Evolutionary conservation across 2,888 invertebrate genomes (phyloP), one percentile per base, ranked within the genome.

Genomic region (Drosophila paracracens): DNA sequence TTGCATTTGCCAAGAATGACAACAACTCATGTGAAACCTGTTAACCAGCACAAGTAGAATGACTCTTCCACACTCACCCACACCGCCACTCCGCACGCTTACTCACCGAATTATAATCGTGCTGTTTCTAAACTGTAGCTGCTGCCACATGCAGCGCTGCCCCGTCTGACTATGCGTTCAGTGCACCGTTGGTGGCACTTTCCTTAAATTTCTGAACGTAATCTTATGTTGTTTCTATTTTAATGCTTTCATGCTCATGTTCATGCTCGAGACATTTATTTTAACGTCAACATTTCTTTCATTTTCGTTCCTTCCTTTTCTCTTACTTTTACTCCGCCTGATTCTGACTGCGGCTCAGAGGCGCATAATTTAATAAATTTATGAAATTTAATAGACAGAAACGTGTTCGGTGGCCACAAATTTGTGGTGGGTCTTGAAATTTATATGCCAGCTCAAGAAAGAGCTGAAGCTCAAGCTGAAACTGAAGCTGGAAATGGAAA

Each of bases 351-450:
- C 59, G 56, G 52, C 64, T 64, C 35, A 40, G 36, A 54, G 70
- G 65, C 74, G 91, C 84, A 89, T 90, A 85, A 90, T 85, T 85
- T 85, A 85, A 85, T 90, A 85, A 85, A 85, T 85, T 78, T 78
- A 78, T 85, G 85, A 87, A 90, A 85, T 90, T 81, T 90, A 90
- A 85, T 85, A 85, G 91, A 87, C 84, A 87, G 66, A 72, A 85
- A 89, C 91, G 85, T 85, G 85, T 89, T 85, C 70, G 82, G 70
- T 89, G 81, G 82, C 84, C 90, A 89, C 88, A 89, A 87, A 73
- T 83, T 87, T 88, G 89, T 72, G 89, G 90, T 80, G 81, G 79
- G 70, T 81, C 76, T 77, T 69, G 77, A 81, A 73, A 89, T 87
- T 72, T 87, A 89, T 89, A 77, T 86, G 68, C 84, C 74, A 66